Base-by-base conservation (phyloP, 2,797 vertebrate genomes). In the Micropoecilia bifurca region DNA sequence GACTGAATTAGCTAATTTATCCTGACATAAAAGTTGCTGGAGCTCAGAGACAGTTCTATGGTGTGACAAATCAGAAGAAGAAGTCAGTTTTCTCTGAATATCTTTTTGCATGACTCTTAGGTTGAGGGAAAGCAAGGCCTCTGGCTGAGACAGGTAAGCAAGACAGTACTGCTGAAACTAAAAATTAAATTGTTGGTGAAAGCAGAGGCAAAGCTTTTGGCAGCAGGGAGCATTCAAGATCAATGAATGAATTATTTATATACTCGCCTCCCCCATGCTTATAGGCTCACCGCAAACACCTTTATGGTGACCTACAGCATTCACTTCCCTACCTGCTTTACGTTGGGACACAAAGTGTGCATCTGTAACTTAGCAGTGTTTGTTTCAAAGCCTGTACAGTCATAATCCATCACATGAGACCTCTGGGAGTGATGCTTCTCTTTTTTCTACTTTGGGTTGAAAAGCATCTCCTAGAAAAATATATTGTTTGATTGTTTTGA, bases 211-310 rank as follows among this genome's bases (percentile, higher is more conserved):
- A 89, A 83, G 90, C 85, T 71, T 87, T 89, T 89, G 87, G 85
- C 83, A 85, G 80, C 71, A 22, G 84, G 63, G 86, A 80, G 81
- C 78, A 77, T 84, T 89, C 41, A 80, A 74, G 80, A 93, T 93
- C 91, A 71, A 86, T 92, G 78, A 83, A 90, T 96, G 87, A 95
- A 96, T 96, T 95, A 96, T 96, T 96, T 94, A 96, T 95, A 92
- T 4, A 78, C 80, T 79, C 87, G 89, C 81, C 83, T 83, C 87
- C 84, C 85, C 87, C 82, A 66, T 75, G 80, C 81, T 87, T 53
- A 73, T 4, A 16, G 59, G 71, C 77, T 76, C 80, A 79, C 69
- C 76, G 71, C 33, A 30, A 1, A 68, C 75, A 69, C 82, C 71
- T 71, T 18, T n/a, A 18, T 73, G 77, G 39, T 73, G 87, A 79